These are phyloP conservation scores for Cranoglanis bouderius DNA, from an alignment of 2,113 vertebrate species.

Conservation along the genomic window DNA sequence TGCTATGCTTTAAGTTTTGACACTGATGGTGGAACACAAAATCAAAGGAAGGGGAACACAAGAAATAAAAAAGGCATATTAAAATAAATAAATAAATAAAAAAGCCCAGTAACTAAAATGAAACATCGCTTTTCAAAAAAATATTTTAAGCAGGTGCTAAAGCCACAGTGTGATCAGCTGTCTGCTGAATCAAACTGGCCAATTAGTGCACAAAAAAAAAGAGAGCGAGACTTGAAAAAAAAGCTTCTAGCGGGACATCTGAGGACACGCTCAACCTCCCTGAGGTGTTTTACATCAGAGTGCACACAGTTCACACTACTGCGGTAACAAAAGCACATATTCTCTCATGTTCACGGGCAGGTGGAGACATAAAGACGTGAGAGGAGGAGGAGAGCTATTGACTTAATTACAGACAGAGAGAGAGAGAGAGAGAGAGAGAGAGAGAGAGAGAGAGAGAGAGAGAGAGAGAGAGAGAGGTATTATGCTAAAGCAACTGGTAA, in stretches of 20 bases:
- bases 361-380: not conserved
- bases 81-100: not conserved
- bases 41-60: not conserved
- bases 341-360: not conserved
- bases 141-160: slow-evolving; percentile 27
- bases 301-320: slow-evolving; percentile 16
- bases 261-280: slow-evolving; percentile 14
- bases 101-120: not conserved
- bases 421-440: not conserved
- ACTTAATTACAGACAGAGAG: slow-evolving; percentile 14
- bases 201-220: slow-evolving; percentile 4
- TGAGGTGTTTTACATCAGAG: not conserved
- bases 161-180: slow-evolving; percentile 12
- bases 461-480: not conserved
- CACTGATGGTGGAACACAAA: not conserved
- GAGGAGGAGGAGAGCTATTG: not conserved
- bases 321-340: not conserved
- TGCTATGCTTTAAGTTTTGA: not conserved
- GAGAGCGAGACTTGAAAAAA: not conserved
- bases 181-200: slow-evolving; percentile 22
- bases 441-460: not conserved
- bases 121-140: not conserved
- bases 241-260: slow-evolving; percentile 11
- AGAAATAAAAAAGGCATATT: not conserved
- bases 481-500: not conserved